phyloP scores from a whole-genome alignment of 2,888 invertebrate genomes.

The Chouioia cunea region DNA sequence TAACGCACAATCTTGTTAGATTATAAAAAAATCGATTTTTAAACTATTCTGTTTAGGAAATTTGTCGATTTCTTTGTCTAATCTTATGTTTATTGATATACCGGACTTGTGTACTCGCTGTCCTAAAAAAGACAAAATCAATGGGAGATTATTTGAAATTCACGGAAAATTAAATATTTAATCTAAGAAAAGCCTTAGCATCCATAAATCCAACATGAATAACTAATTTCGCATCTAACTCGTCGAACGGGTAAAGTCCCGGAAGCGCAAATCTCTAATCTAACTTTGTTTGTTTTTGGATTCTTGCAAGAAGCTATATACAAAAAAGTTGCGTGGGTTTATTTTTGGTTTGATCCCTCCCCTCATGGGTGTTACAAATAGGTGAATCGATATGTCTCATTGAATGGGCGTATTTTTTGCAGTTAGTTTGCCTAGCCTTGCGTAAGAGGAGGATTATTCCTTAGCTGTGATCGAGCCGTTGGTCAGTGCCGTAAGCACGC shows the following conservation, averaged over 20 bases:
- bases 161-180: no score
- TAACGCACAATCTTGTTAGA: no score
- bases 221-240: slow-evolving; percentile 29
- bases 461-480: slow-evolving; percentile 65
- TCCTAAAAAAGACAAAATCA: no score
- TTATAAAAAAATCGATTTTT: no score
- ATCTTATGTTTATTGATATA: no score
- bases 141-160: no score
- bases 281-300: not conserved
- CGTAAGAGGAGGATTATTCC: slow-evolving; percentile 61
- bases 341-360: slow-evolving; percentile 54
- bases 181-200: no score
- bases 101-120: no score
- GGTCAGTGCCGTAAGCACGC: slow-evolving; percentile 59
- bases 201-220: not conserved
- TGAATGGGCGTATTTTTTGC: slow-evolving; percentile 50
- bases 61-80: no score
- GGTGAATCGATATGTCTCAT: slow-evolving; percentile 64
- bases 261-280: slow-evolving; percentile 11
- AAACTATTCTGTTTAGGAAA: no score
- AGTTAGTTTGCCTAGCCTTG: no score
- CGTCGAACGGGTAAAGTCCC: not conserved
- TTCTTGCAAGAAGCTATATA: slow-evolving; percentile 59
- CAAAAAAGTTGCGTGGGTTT: slow-evolving; percentile 47
- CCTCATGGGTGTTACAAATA: slow-evolving; percentile 19